Evolutionary conservation across 2,888 invertebrate species (phyloP).

Genomic region (Mycalesis mineus): DNA sequence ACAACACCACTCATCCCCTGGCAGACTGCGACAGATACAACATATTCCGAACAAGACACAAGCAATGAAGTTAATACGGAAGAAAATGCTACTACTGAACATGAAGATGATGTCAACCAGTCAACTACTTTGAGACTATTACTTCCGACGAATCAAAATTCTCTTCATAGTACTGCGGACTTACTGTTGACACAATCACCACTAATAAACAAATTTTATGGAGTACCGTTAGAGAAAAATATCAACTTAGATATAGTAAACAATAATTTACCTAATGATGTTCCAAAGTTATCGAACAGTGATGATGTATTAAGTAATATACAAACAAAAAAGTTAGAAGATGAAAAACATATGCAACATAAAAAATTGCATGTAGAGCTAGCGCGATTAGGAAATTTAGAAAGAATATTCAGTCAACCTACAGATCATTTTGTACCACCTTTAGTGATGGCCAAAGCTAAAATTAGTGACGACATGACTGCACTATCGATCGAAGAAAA

Average conservation of each 20-base stretch:
- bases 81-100: slow-evolving; percentile 49
- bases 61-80: slow-evolving; percentile 49
- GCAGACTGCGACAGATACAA: slow-evolving; percentile 42
- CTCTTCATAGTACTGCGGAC: slow-evolving; percentile 30
- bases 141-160: slow-evolving; percentile 34
- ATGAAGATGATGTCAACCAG: slow-evolving; percentile 46
- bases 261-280: slow-evolving; percentile 59
- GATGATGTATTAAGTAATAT: slow-evolving; percentile 50
- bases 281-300: slow-evolving; percentile 48
- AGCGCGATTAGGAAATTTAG: slow-evolving; percentile 62
- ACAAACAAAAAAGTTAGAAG: slow-evolving; percentile 55
- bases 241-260: slow-evolving; percentile 41
- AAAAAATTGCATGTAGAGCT: slow-evolving; percentile 68
- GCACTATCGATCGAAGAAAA: slow-evolving; percentile 71
- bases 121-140: slow-evolving; percentile 35
- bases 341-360: slow-evolving; percentile 62
- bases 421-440: slow-evolving; percentile 75
- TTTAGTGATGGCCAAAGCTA: slow-evolving; percentile 73
- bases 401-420: slow-evolving; percentile 70
- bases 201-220: slow-evolving; percentile 18
- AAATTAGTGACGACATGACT: slow-evolving; percentile 71
- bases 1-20: slow-evolving; percentile 42
- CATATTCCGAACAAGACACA: slow-evolving; percentile 48
- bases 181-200: slow-evolving; percentile 13
- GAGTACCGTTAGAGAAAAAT: slow-evolving; percentile 40